Evolutionary conservation across 1,140 invertebrate genomes (phyloP).

Genomic region (Micrasema longulum): DNA sequence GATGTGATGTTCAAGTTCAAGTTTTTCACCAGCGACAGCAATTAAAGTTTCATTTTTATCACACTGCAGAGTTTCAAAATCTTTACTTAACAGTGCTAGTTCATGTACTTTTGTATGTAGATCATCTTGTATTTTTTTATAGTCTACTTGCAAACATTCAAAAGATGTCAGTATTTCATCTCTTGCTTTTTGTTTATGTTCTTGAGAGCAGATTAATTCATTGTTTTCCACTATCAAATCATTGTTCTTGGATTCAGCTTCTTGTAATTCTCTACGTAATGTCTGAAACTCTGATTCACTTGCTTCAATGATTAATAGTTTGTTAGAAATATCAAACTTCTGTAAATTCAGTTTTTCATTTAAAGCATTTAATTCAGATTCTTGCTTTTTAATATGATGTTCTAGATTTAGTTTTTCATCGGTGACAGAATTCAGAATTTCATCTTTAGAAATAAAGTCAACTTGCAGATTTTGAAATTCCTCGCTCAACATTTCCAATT

Average conservation of each 20-base stretch:
- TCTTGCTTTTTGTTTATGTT: background rate
- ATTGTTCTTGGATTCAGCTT: background rate
- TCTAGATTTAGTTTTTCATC: background rate
- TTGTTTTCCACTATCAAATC: background rate
- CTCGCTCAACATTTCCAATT: background rate
- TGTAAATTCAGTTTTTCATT: background rate
- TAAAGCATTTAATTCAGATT: background rate
- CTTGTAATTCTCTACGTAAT: background rate
- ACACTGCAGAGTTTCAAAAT: too few relatives aligned
- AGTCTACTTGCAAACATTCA: background rate
- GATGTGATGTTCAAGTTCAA: background rate
- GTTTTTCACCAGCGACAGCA: background rate
- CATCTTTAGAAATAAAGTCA: background rate
- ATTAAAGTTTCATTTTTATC: conserved; percentile 2
- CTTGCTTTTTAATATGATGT: background rate
- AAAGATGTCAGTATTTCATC: background rate
- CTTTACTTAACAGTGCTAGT: background rate
- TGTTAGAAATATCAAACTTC: background rate
- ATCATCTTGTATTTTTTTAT: background rate
- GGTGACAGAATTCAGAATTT: conserved; percentile 2
- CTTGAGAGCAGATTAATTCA: background rate
- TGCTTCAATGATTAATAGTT: background rate
- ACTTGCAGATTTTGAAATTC: background rate
- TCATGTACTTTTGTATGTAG: conserved; percentile 5
- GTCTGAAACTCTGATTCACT: background rate